phyloP scores from a whole-genome alignment of 1,140 invertebrate genomes.

The Lucilia cuprina region DNA sequence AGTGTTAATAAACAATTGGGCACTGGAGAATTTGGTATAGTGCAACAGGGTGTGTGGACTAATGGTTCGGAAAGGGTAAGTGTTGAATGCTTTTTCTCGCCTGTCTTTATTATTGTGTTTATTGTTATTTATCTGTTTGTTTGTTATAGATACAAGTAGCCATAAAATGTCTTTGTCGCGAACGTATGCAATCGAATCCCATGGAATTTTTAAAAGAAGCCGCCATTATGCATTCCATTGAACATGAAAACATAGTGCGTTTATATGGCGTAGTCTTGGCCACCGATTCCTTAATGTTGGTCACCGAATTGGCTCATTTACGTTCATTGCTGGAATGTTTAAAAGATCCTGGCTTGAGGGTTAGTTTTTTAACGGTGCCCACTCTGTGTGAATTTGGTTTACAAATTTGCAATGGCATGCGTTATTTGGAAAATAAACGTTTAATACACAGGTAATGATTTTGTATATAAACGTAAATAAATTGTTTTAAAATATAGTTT shows the following conservation, averaged over 20 bases:
- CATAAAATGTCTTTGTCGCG: conserved; percentile 93
- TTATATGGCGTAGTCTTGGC: conserved; percentile 97
- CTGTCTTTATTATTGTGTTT: not conserved
- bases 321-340: conserved; percentile 94
- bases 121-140: not conserved
- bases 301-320: conserved; percentile 94
- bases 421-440: conserved; percentile 91
- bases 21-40: conserved; percentile 95
- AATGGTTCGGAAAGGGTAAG: conserved; percentile 88
- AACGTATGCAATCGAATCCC: conserved; percentile 93
- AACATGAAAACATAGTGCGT: conserved; percentile 94
- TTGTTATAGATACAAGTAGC: conserved; percentile 86
- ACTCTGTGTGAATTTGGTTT: conserved; percentile 90
- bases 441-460: conserved; percentile 81
- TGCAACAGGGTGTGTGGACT: conserved; percentile 98
- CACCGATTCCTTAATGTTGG: conserved; percentile 93
- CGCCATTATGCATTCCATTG: conserved; percentile 96
- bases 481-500: not conserved
- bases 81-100: too few species aligned
- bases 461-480: not conserved
- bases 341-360: conserved; percentile 86
- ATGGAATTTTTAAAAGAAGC: conserved; percentile 98
- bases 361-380: conserved; percentile 84
- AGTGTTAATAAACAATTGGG: conserved; percentile 94
- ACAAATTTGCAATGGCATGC: conserved; percentile 97